These are phyloP conservation scores for Popillia japonica DNA, from an alignment of 1,140 invertebrate genomes.

Conservation along the genomic window DNA sequence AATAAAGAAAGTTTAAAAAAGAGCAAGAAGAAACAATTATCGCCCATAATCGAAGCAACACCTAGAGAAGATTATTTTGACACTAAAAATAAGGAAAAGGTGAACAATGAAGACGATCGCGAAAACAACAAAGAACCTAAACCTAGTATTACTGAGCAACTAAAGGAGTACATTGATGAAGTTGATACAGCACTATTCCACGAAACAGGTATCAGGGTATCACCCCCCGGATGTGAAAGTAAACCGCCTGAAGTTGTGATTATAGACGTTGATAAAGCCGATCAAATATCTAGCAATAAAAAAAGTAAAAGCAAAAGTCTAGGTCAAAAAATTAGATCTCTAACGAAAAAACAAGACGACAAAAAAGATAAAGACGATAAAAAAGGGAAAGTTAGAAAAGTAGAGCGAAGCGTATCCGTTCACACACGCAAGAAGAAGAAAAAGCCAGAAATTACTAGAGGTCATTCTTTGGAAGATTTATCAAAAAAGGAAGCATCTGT, in stretches of 20 bases:
- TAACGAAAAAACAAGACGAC: constrained; percentile 46
- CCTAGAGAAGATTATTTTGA: constrained; percentile 74
- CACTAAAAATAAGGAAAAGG: constrained; percentile 48
- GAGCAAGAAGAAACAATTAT: constrained; percentile 70
- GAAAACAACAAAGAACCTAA: constrained; percentile 2
- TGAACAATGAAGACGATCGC: constrained; percentile 44
- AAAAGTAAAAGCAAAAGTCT: constrained; percentile 47
- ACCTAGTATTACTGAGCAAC: constrained; percentile 51
- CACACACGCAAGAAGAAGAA: constrained; percentile 12
- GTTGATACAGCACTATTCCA: constrained; percentile 52
- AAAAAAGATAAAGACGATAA: constrained; percentile 39
- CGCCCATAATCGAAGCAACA: constrained; percentile 76
- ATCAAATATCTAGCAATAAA: constrained; percentile 51
- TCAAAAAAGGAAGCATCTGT: constrained; percentile 11
- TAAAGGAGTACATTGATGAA: constrained; percentile 56
- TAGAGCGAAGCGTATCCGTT: constrained; percentile 8
- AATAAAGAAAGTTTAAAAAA: constrained; percentile 35
- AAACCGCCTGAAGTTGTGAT: constrained; percentile 51
- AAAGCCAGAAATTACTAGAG: constrained; percentile 32
- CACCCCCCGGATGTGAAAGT: constrained; percentile 40
- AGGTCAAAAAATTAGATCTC: constrained; percentile 50
- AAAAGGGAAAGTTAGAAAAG: constrained; percentile 38
- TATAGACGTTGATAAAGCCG: constrained; percentile 58
- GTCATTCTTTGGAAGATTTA: constrained; percentile 30
- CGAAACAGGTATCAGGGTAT: constrained; percentile 51